Evolutionary conservation across 1,140 invertebrate species (phyloP).

Genomic region (Diorhabda elongata): DNA sequence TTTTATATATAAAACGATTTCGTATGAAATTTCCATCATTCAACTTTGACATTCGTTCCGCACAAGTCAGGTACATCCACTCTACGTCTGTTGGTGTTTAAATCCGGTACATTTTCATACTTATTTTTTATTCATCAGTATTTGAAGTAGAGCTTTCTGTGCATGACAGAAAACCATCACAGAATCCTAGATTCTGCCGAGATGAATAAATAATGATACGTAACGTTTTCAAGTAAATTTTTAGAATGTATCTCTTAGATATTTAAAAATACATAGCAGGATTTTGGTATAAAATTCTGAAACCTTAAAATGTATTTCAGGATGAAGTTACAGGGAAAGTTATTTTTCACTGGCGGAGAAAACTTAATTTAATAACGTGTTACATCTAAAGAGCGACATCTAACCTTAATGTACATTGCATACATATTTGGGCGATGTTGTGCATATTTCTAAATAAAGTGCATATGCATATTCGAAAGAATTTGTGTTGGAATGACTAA

Average conservation of each 20-base stretch:
- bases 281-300: too few species aligned
- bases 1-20: too few species aligned
- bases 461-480: too few species aligned
- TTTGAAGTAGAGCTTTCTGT: not conserved
- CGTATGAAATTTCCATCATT: not conserved
- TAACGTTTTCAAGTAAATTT: not conserved
- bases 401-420: too few species aligned
- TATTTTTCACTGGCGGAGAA: too few species aligned
- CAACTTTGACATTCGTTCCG: not conserved
- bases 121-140: slow-evolving; percentile 3
- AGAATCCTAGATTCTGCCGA: not conserved
- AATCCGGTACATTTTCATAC: not conserved
- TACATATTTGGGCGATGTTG: too few species aligned
- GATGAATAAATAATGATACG: not conserved
- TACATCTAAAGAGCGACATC: too few species aligned
- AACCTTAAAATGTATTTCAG: too few species aligned
- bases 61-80: not conserved
- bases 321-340: too few species aligned
- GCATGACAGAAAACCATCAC: slow-evolving; percentile 1
- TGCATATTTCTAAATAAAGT: too few species aligned
- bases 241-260: not conserved
- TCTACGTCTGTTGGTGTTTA: not conserved
- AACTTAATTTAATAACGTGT: too few species aligned
- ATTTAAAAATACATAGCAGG: not conserved
- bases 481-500: too few species aligned